Percentiles rank a stretch among this genome's conserved stretches.
These are phyloP conservation scores for Meliscaeva auricollis DNA, from an alignment of 2,888 invertebrate species.

Conservation along the genomic window DNA sequence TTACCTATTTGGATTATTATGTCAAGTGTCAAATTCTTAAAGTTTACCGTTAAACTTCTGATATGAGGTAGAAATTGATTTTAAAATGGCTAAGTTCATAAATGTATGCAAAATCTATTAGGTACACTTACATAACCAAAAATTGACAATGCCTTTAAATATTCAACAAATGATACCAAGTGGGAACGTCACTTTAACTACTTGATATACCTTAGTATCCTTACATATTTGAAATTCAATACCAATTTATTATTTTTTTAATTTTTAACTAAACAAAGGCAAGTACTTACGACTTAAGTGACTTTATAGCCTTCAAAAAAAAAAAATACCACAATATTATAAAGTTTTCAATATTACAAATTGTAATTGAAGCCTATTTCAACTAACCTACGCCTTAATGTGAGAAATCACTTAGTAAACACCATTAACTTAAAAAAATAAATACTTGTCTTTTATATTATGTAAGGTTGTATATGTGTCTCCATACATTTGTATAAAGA, in stretches of 20 bases:
- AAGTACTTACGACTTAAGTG: not conserved
- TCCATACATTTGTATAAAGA: not conserved
- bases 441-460: not conserved
- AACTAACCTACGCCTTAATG: slow-evolving; percentile 55
- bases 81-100: too few species aligned
- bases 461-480: not conserved
- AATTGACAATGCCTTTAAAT: too few species aligned
- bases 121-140: too few species aligned
- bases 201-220: not conserved
- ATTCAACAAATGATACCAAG: too few species aligned
- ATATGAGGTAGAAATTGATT: too few species aligned
- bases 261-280: not conserved
- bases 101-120: too few species aligned
- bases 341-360: slow-evolving; percentile 44
- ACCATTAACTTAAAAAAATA: slow-evolving; percentile 46
- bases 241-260: too few species aligned
- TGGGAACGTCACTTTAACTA: not conserved
- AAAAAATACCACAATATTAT: slow-evolving; percentile 9
- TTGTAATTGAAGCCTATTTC: slow-evolving; percentile 58
- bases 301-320: slow-evolving; percentile 8
- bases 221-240: slow-evolving; percentile 13
- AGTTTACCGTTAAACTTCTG: too few species aligned
- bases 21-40: too few species aligned
- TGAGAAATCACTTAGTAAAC: slow-evolving; percentile 66
- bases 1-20: too few species aligned